Evolutionary conservation across 2,888 invertebrate species (phyloP).

Genomic region (Apocheima hispidaria): DNA sequence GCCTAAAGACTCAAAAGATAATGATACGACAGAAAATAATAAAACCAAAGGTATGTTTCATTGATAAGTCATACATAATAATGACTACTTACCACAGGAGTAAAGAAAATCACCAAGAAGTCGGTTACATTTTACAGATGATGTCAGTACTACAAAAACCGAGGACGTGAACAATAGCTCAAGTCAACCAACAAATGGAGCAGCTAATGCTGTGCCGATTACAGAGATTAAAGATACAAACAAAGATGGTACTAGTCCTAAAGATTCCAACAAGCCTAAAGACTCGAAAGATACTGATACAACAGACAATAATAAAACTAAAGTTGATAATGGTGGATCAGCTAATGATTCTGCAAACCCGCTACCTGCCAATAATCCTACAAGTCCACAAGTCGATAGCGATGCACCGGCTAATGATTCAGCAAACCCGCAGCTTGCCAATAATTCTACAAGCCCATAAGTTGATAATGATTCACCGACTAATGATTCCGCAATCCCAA

Average conservation of each 20-base stretch:
- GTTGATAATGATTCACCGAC: not conserved
- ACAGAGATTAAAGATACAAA: not conserved
- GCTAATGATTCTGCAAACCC: not conserved
- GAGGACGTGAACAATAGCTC: not conserved
- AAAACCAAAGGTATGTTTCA: not conserved
- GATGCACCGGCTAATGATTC: not conserved
- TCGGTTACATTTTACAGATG: slow-evolving; percentile 1
- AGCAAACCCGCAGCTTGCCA: not conserved
- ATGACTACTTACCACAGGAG: not conserved
- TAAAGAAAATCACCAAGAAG: too few relatives aligned
- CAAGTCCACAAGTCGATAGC: not conserved
- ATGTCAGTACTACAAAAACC: not conserved
- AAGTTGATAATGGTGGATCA: not conserved
- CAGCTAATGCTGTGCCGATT: not conserved
- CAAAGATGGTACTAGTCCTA: not conserved
- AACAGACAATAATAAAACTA: too few relatives aligned
- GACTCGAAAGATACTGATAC: too few relatives aligned
- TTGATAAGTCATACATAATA: not conserved
- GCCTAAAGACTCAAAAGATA: not conserved
- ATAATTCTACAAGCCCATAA: not conserved
- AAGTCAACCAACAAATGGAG: not conserved
- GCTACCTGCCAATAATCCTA: not conserved
- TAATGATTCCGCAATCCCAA: not conserved
- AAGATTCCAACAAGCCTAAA: too few relatives aligned
- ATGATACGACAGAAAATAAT: not conserved